Evolutionary conservation across 2,113 vertebrate species (phyloP).

Genomic region (Rana temporaria): DNA sequence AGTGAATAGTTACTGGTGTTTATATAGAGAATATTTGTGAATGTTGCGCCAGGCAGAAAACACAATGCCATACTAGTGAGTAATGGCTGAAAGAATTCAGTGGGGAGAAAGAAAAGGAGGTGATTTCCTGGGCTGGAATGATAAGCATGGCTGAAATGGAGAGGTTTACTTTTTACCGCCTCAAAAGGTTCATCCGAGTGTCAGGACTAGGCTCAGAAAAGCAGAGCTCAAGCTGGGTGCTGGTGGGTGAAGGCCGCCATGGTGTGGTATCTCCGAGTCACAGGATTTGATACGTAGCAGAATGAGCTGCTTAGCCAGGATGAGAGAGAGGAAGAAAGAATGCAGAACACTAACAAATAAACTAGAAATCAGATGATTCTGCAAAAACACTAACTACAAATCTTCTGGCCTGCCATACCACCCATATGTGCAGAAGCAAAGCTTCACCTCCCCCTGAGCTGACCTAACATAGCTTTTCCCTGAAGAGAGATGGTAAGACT

Average conservation of each 20-base stretch:
- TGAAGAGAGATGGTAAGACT: constrained; percentile 7
- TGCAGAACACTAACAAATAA: constrained; percentile 40
- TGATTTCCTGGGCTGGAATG: not conserved
- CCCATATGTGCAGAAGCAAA: constrained; percentile 25
- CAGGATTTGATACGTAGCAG: not conserved
- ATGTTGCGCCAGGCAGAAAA: constrained; percentile 18
- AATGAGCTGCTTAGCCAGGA: not conserved
- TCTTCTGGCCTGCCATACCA: constrained; percentile 19
- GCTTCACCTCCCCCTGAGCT: constrained; percentile 1
- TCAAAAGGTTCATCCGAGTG: not conserved
- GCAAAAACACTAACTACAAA: constrained; percentile 13
- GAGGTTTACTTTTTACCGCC: not conserved
- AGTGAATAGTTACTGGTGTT: constrained; percentile 1
- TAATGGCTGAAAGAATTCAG: constrained; percentile 24
- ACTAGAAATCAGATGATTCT: constrained; percentile 2
- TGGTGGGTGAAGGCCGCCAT: not conserved
- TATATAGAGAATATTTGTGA: not conserved
- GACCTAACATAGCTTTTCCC: constrained; percentile 1
- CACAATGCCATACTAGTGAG: not conserved
- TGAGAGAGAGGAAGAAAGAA: not conserved
- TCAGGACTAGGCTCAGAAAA: constrained; percentile 39
- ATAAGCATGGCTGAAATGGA: not conserved
- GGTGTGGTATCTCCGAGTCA: not conserved
- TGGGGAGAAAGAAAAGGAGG: constrained; percentile 4
- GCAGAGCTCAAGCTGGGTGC: not conserved